phyloP scores from a whole-genome alignment of 2,888 invertebrate species.

The Metellina segmentata region DNA sequence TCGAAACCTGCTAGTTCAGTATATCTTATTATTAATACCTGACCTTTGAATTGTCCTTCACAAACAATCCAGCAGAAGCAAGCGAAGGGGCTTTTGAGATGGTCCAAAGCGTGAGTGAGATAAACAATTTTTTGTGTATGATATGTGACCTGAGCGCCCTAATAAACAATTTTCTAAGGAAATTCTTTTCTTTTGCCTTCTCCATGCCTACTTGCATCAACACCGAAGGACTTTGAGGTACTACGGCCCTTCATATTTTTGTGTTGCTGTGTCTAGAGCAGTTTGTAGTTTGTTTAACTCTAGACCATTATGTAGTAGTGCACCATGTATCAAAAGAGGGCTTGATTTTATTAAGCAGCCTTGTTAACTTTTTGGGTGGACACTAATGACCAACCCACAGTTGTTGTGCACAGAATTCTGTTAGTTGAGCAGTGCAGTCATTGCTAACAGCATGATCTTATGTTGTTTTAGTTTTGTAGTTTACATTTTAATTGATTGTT shows the following conservation, averaged over 20 bases:
- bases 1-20: constrained; percentile 76
- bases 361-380: constrained; percentile 56
- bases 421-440: constrained; percentile 75
- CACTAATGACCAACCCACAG: constrained; percentile 56
- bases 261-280: constrained; percentile 77
- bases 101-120: constrained; percentile 86
- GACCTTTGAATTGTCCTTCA: constrained; percentile 78
- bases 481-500: constrained; percentile 75
- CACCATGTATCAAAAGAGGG: constrained; percentile 71
- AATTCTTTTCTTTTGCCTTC: constrained; percentile 69
- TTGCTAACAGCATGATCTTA: constrained; percentile 76
- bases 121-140: constrained; percentile 58
- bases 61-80: constrained; percentile 80
- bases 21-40: constrained; percentile 70
- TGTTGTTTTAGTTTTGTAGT: constrained; percentile 77
- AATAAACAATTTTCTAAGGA: constrained; percentile 66
- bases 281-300: constrained; percentile 74
- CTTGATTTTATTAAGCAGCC: constrained; percentile 55
- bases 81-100: constrained; percentile 94
- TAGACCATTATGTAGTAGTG: constrained; percentile 76
- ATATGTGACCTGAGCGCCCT: constrained; percentile 63
- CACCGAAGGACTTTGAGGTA: constrained; percentile 77
- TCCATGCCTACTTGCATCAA: constrained; percentile 72
- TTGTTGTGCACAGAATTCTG: constrained; percentile 75
- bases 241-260: constrained; percentile 76